Evolutionary conservation across 2,113 vertebrate genomes (phyloP), one percentile per base, ranked within the genome.

Genomic region (Macquaria australasica): DNA sequence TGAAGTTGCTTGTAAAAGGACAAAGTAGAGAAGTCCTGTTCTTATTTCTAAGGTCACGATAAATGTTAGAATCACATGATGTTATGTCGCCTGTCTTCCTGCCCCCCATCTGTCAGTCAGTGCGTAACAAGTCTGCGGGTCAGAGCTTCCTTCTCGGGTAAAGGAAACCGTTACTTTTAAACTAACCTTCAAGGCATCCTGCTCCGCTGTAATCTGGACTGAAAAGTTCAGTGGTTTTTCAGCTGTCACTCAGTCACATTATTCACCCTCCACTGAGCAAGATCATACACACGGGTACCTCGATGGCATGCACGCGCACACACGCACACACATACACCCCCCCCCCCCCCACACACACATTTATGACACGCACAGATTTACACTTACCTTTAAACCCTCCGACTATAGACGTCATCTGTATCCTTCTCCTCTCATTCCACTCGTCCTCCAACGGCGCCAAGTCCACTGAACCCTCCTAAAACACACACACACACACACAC

Each of bases 221-320:
- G 97, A 99, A 98, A 98, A 98, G 98, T 98, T 98, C 98, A 99
- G 96, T 96, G 97, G 95, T 96, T 97, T 96, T 98, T 96, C 97
- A 96, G 96, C 96, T 97, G 97, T 96, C 97, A 97, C 97, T 98
- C 97, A 97, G 96, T 98, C 97, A 97, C 96, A 97, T 97, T 96
- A 96, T 93, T 95, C 95, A 96, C 94, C 93, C 88, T 83, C 95
- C 93, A 94, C 95, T 91, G 95, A 96, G 92, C 94, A 90, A 69
- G 71, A 93, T 94, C 94, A 92, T 2, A 59, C 81, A 91, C 85
- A 66, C n/a, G 62, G 63, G 63, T 63, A 78, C 81, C 12, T 70
- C 16, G 1, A 53, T 39, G 39, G 41, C 53, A 31, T 64, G 14
- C 73, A 39, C 34, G 34, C 34, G 3, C 34, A 25, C 68, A 10